Evolutionary conservation across 2,888 invertebrate species (phyloP).

Genomic region (Cheilosia soror): DNA sequence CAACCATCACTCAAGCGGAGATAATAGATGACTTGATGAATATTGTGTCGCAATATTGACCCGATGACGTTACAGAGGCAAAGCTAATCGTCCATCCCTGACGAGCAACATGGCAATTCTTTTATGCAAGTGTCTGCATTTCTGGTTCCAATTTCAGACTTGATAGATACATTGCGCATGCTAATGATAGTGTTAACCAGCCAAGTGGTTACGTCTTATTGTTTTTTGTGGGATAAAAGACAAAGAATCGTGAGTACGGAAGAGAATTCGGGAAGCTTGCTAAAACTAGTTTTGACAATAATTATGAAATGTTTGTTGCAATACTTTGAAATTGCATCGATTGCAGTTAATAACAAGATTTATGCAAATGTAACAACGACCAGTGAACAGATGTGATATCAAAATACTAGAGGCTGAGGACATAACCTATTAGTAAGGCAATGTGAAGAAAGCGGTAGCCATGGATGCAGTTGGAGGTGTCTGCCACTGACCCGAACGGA

Average conservation of each 20-base stretch:
- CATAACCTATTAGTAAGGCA: too few species aligned
- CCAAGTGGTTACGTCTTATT: neutral
- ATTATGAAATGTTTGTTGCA: neutral
- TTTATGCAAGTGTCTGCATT: constrained; percentile 24
- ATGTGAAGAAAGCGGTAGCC: too few species aligned
- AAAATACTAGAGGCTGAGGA: too few species aligned
- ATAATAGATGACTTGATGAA: constrained; percentile 36
- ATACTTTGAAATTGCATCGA: too few species aligned
- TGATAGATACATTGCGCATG: constrained; percentile 8
- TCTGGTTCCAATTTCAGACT: constrained; percentile 11
- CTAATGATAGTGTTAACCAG: constrained; percentile 18
- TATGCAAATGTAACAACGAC: too few species aligned
- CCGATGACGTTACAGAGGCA: constrained; percentile 40
- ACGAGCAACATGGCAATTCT: constrained; percentile 15
- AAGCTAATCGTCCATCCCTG: constrained; percentile 8
- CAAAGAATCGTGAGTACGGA: constrained; percentile 17
- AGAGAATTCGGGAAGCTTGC: neutral
- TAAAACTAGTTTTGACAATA: constrained; percentile 2
- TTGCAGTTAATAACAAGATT: too few species aligned
- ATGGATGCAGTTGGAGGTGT: too few species aligned
- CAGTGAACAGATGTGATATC: too few species aligned
- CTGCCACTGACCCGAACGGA: too few species aligned
- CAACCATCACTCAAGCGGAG: constrained; percentile 21
- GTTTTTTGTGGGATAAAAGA: neutral
- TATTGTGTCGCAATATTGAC: constrained; percentile 38